These are phyloP conservation scores for Myotis lucifugus DNA, from an alignment of 2,113 vertebrate genomes.

Conservation along the genomic window DNA sequence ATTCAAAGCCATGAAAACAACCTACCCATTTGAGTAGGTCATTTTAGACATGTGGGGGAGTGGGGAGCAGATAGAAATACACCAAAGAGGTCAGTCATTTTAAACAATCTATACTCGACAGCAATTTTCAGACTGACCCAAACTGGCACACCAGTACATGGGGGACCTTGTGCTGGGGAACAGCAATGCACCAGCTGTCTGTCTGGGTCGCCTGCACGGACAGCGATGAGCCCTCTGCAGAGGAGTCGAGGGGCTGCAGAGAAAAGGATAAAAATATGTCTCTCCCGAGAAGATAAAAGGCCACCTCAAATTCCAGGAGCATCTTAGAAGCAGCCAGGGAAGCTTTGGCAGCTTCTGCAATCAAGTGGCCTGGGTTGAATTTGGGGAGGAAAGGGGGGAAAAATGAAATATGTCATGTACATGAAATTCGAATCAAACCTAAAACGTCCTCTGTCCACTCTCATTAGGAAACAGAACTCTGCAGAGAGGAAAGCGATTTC, in stretches of 20 bases:
- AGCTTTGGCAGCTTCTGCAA: constrained; percentile 69
- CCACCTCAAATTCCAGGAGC: constrained; percentile 51
- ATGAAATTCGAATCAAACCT: constrained; percentile 79
- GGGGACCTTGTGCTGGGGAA: neutral
- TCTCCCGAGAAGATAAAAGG: constrained; percentile 55
- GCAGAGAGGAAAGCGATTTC: constrained; percentile 68
- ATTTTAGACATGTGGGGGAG: neutral
- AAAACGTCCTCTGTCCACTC: constrained; percentile 84
- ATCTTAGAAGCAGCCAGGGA: constrained; percentile 40
- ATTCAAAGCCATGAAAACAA: constrained; percentile 39
- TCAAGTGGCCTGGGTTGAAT: constrained; percentile 74
- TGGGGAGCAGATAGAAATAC: neutral
- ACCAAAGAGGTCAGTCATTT: constrained; percentile 46
- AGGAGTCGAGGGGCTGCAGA: neutral
- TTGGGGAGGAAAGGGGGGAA: constrained; percentile 49
- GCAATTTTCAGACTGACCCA: constrained; percentile 68
- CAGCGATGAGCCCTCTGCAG: constrained; percentile 15
- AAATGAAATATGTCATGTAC: constrained; percentile 60
- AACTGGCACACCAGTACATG: constrained; percentile 52
- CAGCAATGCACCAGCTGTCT: accelerated
- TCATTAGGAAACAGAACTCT: constrained; percentile 83
- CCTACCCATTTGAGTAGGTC: neutral
- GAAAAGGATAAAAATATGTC: constrained; percentile 61
- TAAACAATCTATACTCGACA: constrained; percentile 73
- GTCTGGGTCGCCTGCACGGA: accelerated